These are phyloP conservation scores for Laothoe populi DNA, from an alignment of 2,888 invertebrate genomes.

Conservation along the genomic window DNA sequence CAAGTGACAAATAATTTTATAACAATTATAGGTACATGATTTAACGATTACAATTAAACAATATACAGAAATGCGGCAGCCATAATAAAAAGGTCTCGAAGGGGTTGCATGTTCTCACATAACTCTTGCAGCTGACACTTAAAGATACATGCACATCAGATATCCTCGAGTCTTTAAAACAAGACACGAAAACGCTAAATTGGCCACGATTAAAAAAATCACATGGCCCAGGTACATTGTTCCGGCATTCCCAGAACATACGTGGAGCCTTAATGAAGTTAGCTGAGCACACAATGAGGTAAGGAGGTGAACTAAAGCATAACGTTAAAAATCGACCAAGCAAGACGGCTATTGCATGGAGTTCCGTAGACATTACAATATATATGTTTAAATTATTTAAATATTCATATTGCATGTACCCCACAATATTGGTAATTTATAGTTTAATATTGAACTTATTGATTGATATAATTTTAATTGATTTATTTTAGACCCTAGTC, in stretches of 20 bases:
- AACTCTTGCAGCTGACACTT: constrained; percentile 59
- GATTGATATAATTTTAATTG: too few relatives aligned
- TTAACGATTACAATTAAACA: background rate
- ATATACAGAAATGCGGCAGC: background rate
- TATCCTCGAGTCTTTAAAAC: constrained; percentile 56
- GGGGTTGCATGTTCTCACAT: constrained; percentile 64
- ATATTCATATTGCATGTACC: too few relatives aligned
- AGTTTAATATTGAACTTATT: too few relatives aligned
- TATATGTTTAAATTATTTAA: background rate
- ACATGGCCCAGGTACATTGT: constrained; percentile 59
- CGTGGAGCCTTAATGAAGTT: constrained; percentile 69
- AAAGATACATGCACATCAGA: constrained; percentile 61
- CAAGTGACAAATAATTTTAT: too few relatives aligned
- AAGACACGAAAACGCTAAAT: constrained; percentile 66
- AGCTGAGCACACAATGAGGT: constrained; percentile 63
- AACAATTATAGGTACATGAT: too few relatives aligned
- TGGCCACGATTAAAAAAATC: constrained; percentile 67
- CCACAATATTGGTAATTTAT: too few relatives aligned
- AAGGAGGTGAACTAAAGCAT: constrained; percentile 77
- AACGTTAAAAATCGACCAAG: constrained; percentile 54
- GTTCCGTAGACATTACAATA: constrained; percentile 12
- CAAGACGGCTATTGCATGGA: background rate
- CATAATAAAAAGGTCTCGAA: constrained; percentile 36
- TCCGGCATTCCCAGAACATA: constrained; percentile 65
- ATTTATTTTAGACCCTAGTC: too few relatives aligned